Evolutionary conservation across 2,113 vertebrate species (phyloP), one percentile per base, ranked within the genome.

Genomic region (Callipepla squamata): DNA sequence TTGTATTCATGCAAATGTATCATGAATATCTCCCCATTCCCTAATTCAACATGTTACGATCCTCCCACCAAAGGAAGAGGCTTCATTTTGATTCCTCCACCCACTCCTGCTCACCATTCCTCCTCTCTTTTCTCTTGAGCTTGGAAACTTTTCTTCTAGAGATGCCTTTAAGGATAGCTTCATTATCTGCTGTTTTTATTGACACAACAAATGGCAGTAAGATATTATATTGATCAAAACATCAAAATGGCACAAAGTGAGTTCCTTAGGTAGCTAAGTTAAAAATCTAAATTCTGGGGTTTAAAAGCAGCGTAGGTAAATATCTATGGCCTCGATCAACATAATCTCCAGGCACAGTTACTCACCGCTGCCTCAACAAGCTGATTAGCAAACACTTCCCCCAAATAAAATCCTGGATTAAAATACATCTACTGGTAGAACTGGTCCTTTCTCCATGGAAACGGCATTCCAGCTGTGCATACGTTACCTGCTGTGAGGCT

Each of bases 401-500:
- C 9, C 10, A 16, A 6, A 38, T 17, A 21, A 45, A 69, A 4
- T 9, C n/a, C 0, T 15, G 34, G 59, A 80, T 87, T 78, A 17
- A 53, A 77, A 76, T 5, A 2, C 38, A 67, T 25, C 47, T 63
- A 58, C 7, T 68, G 40, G 51, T 28, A 51, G 59, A 94, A 3
- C 20, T 50, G 69, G 82, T n/a, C 57, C 38, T 8, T 34, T 88
- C 51, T 80, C 74, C 76, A 91, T 55, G 81, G 32, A 47, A 84
- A 79, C 78, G 6, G 79, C 85, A 57, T 28, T 38, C 89, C 83
- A 67, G 87, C 72, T 53, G 88, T 5, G 88, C 55, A 4, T 44
- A 70, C 34, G 3, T 95, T 98, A 99, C 99, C 99, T 99, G 99
- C 88, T 99, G 99, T 4, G 99, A 99, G 3, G 99, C 98, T 34